A percentile compares a stretch with the other conserved stretches of the same genome.
These are phyloP conservation scores for Tortricodes alternella DNA, from an alignment of 2,888 invertebrate genomes.

Conservation along the genomic window DNA sequence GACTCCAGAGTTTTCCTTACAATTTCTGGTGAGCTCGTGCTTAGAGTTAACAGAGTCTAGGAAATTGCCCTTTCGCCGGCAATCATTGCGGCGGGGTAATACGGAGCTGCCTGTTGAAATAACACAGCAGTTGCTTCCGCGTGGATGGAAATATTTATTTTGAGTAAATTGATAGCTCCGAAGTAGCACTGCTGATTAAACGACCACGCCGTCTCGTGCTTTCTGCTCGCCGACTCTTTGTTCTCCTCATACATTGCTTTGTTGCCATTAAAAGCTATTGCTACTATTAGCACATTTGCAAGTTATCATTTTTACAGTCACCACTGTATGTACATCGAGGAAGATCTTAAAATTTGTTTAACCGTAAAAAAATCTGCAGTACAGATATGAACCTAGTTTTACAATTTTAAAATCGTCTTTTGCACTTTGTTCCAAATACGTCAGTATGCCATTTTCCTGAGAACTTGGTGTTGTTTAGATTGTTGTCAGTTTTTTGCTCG, in stretches of 20 bases:
- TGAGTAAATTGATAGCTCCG: conserved; percentile 67
- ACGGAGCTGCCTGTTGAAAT: conserved; percentile 63
- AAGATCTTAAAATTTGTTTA: too few relatives aligned
- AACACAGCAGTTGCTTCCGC: conserved; percentile 73
- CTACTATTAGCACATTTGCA: too few relatives aligned
- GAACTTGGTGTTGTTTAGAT: conserved; percentile 47
- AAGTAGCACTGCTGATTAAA: conserved; percentile 57
- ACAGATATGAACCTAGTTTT: too few relatives aligned
- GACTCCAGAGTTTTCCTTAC: conserved; percentile 58
- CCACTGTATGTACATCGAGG: too few relatives aligned
- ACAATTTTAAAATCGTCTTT: not conserved
- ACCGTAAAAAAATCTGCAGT: too few relatives aligned
- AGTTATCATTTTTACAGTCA: too few relatives aligned
- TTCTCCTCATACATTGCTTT: conserved; percentile 33
- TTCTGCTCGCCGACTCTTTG: conserved; percentile 32
- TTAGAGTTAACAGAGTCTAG: conserved; percentile 65
- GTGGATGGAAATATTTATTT: conserved; percentile 72
- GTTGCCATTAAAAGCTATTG: too few relatives aligned
- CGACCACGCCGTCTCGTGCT: conserved; percentile 43
- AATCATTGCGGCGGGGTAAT: conserved; percentile 72
- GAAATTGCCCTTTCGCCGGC: conserved; percentile 72
- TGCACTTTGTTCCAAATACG: conserved; percentile 39
- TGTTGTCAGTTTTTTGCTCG: conserved; percentile 51
- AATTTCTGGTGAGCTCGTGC: conserved; percentile 66
- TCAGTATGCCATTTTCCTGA: conserved; percentile 44